Evolutionary conservation across 1,140 invertebrate genomes (phyloP), one percentile per base, ranked within the genome.

Genomic region (Habropoda laboriosa): DNA sequence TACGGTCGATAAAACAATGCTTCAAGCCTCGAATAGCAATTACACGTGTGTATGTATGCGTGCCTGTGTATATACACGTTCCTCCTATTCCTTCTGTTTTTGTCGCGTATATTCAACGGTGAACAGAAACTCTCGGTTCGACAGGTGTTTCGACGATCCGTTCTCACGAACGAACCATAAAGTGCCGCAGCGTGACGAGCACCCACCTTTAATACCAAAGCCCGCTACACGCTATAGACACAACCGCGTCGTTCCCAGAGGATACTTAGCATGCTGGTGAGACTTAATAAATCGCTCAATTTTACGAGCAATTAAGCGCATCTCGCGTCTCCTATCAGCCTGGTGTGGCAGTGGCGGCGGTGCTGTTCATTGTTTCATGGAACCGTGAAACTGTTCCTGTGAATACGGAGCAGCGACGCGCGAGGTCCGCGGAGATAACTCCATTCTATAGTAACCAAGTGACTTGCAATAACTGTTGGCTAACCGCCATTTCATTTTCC

Each of bases 401-500:
- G 82, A 84, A 83, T 55, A 82, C 64, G 71, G 51, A 73, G 82
- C 82, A 83, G 35, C 53, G 32, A 40, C 38, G 27, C 40, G 49
- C 47, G 6, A 32, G 6, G 21, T 51, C 53, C 67, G 13, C 18
- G 66, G 21, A 61, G 75, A 71, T 78, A 71, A 78, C 75, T 71
- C 55, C 21, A 49, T 78, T 78, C 66, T 60, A 71, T 61, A 55
- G 75, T 55, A 78, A 55, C 67, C 35, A 78, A 71, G 66, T 78
- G 75, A 80, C 83, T 80, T 76, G 83, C 74, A 85, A 85, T 85
- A 75, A 79, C 73, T 74, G 83, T 84, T 85, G 82, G 79, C 79
- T 80, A 83, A 85, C 75, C 80, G 79, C 83, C 79, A 77, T 81
- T 82, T 79, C 68, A 72, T 81, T 79, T 49, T 30, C 58, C 49